These are phyloP conservation scores for Pteronotus mesoamericanus DNA, from an alignment of 2,797 vertebrate species.

Conservation along the genomic window DNA sequence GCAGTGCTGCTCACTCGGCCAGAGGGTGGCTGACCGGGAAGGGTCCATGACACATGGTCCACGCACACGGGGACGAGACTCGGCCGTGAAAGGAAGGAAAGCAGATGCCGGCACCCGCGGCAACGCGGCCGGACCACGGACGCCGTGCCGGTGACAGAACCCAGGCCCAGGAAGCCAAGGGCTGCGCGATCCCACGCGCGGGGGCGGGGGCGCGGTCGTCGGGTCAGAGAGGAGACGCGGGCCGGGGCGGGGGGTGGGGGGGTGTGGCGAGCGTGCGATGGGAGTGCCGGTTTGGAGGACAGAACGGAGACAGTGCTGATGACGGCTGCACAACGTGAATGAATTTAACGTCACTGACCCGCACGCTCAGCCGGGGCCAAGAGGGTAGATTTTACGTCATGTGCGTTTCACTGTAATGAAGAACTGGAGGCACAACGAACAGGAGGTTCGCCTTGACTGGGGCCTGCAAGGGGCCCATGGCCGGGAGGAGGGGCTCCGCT, in stretches of 20 bases:
- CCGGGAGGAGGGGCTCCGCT: background rate
- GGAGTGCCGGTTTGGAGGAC: background rate
- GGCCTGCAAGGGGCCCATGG: background rate
- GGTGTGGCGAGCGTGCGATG: background rate
- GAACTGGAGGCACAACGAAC: background rate
- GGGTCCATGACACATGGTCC: background rate
- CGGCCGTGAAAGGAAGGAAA: too few relatives aligned
- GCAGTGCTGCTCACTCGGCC: background rate
- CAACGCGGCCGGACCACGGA: fast-evolving
- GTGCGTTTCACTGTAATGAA: background rate
- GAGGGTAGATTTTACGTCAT: background rate
- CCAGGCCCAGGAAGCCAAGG: background rate
- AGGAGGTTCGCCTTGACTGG: background rate
- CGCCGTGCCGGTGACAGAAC: background rate
- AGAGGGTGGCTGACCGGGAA: too few relatives aligned
- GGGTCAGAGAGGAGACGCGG: background rate
- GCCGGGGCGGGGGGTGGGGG: background rate
- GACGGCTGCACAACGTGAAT: background rate
- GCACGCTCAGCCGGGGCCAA: background rate
- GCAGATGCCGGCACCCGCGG: background rate
- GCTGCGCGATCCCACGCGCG: fast-evolving
- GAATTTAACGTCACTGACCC: background rate
- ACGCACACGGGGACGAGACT: fast-evolving
- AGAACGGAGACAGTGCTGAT: background rate
- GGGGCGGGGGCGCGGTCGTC: too few relatives aligned